Evolutionary conservation across 2,113 vertebrate species (phyloP).

Genomic region (Nerophis ophidion): DNA sequence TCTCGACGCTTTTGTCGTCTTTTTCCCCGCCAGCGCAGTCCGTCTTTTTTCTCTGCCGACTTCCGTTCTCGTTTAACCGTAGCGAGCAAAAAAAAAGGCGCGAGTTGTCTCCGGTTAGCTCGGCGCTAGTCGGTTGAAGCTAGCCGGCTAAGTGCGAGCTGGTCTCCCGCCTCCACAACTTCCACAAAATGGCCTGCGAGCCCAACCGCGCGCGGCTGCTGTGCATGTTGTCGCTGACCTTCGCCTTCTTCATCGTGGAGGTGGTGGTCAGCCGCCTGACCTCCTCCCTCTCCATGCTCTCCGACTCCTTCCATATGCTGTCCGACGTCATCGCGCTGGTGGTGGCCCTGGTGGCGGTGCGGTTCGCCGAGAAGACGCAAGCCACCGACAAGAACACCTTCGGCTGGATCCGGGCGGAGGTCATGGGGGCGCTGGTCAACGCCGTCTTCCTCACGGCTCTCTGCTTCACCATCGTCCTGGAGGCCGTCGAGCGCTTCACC

Average conservation of each 20-base stretch:
- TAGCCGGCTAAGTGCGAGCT: conserved; percentile 21
- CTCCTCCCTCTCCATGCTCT: conserved; percentile 91
- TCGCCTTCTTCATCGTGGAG: conserved; percentile 91
- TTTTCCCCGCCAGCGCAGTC: neutral
- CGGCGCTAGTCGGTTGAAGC: neutral
- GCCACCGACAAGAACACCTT: conserved; percentile 95
- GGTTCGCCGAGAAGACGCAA: conserved; percentile 90
- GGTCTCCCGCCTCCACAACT: neutral
- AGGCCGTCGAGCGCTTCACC: conserved; percentile 91
- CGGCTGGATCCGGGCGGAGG: conserved; percentile 96
- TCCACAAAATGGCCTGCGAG: conserved; percentile 68
- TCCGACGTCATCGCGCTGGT: conserved; percentile 94
- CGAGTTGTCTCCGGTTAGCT: conserved; percentile 53
- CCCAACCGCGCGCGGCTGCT: conserved; percentile 83
- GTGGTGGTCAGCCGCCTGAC: conserved; percentile 92
- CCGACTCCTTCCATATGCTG: conserved; percentile 98
- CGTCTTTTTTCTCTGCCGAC: neutral
- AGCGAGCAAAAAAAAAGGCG: conserved; percentile 4
- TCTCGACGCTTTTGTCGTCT: neutral
- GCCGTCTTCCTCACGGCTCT: conserved; percentile 95
- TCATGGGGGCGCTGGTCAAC: conserved; percentile 97
- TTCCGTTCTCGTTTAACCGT: conserved; percentile 9
- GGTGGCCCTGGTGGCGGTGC: conserved; percentile 91
- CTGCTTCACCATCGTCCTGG: conserved; percentile 94
- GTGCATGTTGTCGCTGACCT: conserved; percentile 92